Evolutionary conservation across 2,888 invertebrate genomes (phyloP).

Genomic region (Xestia ashworthii): DNA sequence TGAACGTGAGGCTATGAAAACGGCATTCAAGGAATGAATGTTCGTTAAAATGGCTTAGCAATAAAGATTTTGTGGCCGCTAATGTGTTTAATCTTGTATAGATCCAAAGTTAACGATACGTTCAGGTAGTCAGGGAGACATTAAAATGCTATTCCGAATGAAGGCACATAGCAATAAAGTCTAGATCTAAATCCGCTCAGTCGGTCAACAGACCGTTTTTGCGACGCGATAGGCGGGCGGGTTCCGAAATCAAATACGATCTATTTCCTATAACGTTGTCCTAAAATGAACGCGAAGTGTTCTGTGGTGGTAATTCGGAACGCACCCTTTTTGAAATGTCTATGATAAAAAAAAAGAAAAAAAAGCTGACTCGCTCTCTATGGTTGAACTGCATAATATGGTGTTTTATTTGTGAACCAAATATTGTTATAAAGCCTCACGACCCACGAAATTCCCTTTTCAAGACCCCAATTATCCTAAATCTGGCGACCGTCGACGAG

Average conservation of each 20-base stretch:
- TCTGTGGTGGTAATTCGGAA: too few species aligned
- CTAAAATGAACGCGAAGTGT: too few species aligned
- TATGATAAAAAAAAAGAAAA: too few species aligned
- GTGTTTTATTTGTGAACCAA: too few species aligned
- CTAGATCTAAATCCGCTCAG: constrained; percentile 26
- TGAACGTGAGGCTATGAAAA: constrained; percentile 65
- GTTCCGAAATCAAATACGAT: constrained; percentile 8
- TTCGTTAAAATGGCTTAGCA: constrained; percentile 63
- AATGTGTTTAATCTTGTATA: constrained; percentile 60
- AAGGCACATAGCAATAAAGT: constrained; percentile 15
- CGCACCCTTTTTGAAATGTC: too few species aligned
- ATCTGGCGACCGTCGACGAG: too few species aligned
- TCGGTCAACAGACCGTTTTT: constrained; percentile 9
- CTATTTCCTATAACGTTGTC: constrained; percentile 15
- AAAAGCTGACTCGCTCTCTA: too few species aligned
- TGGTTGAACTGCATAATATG: too few species aligned
- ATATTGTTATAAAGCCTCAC: too few species aligned
- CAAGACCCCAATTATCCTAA: too few species aligned
- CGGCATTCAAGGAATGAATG: constrained; percentile 59
- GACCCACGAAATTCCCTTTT: too few species aligned
- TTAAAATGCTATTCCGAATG: constrained; percentile 33
- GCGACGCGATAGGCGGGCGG: not conserved
- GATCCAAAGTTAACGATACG: constrained; percentile 42
- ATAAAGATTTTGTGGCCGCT: constrained; percentile 61
- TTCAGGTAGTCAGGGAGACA: constrained; percentile 27